Percentiles rank a stretch among this genome's conserved stretches.
phyloP scores from a whole-genome alignment of 2,113 vertebrate species.

The Pandion haliaetus region DNA sequence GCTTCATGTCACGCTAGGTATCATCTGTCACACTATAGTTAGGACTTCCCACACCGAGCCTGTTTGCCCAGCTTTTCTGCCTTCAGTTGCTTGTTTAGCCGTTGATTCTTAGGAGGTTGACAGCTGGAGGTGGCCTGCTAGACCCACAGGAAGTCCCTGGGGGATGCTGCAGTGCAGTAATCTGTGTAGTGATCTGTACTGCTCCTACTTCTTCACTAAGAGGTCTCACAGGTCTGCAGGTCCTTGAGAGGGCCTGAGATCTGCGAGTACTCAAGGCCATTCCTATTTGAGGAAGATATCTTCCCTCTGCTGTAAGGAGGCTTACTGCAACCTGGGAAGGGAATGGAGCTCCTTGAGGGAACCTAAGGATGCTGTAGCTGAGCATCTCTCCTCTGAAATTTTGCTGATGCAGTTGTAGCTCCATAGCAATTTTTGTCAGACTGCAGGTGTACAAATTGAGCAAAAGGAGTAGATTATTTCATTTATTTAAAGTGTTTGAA shows the following conservation, averaged over 20 bases:
- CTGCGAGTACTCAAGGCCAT: not conserved
- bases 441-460: not conserved
- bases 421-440: not conserved
- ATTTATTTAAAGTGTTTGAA: not conserved
- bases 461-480: not conserved
- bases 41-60: fast-evolving
- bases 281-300: not conserved
- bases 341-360: not conserved
- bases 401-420: not conserved
- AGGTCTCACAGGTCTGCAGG: not conserved
- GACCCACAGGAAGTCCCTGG: fast-evolving
- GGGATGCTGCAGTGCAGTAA: not conserved
- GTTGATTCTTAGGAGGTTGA: fast-evolving
- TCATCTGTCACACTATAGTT: fast-evolving
- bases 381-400: not conserved
- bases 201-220: no score
- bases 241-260: not conserved
- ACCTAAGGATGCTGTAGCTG: not conserved
- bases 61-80: not conserved
- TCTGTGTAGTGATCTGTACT: not conserved
- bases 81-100: not conserved
- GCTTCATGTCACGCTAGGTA: not conserved
- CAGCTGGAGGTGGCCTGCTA: fast-evolving
- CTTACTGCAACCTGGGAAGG: not conserved
- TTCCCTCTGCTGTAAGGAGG: not conserved